A percentile compares a stretch with the other conserved stretches of the same genome.
These are phyloP conservation scores for Ophion ventricosus DNA, from an alignment of 2,888 invertebrate species.

Conservation along the genomic window DNA sequence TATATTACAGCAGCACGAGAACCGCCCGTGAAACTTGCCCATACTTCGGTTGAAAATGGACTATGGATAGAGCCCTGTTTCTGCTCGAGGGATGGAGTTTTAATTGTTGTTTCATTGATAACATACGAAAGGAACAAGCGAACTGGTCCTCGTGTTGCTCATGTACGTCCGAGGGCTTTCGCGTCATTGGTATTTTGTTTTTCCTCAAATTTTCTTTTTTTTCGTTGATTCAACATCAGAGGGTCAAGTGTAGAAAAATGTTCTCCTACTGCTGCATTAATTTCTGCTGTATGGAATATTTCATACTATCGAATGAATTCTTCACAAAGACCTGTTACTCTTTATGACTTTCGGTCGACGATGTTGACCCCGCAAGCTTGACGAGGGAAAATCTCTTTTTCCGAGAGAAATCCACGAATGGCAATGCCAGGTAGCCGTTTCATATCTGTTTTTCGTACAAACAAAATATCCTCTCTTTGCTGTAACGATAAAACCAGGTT, in stretches of 20 bases:
- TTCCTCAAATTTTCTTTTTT: neutral
- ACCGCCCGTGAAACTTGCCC: conserved; percentile 13
- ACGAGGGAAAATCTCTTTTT: too few species aligned
- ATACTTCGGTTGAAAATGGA: neutral
- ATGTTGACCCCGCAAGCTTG: too few species aligned
- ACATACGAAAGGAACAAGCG: neutral
- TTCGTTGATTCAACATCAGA: neutral
- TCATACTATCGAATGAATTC: too few species aligned
- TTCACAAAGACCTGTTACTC: too few species aligned
- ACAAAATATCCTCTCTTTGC: neutral
- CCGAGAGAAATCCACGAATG: too few species aligned
- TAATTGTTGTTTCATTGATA: neutral
- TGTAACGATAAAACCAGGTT: conserved; percentile 2
- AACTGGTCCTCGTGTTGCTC: neutral
- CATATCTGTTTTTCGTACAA: neutral
- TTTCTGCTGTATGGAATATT: too few species aligned
- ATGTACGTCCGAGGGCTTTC: too few species aligned
- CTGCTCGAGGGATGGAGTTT: conserved; percentile 3
- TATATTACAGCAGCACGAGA: conserved; percentile 11
- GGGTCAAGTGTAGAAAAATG: too few species aligned
- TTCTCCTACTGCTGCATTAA: too few species aligned
- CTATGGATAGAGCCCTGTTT: conserved; percentile 9
- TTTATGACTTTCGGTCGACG: too few species aligned
- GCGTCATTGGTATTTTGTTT: neutral
- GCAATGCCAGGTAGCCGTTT: too few species aligned